phyloP scores from a whole-genome alignment of 2,113 vertebrate genomes.

The Amphiprion percula region DNA sequence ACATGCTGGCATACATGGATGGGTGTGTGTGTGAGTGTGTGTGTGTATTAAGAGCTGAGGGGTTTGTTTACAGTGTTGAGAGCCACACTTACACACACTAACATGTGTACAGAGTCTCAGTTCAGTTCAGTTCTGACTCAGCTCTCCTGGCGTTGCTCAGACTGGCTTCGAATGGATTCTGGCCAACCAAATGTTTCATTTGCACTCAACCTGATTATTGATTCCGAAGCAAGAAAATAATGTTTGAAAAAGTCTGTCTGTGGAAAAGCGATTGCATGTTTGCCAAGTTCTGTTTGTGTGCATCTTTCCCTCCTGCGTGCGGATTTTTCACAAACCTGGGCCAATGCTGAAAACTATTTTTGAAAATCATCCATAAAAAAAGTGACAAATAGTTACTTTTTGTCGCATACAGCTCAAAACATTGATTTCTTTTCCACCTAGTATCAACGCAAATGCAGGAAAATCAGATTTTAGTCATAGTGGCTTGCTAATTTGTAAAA shows the following conservation, averaged over 20 bases:
- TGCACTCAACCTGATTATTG: slow-evolving; percentile 68
- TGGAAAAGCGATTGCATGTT: slow-evolving; percentile 45
- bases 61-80: slow-evolving; percentile 81
- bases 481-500: slow-evolving; percentile 8
- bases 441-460: slow-evolving; percentile 8
- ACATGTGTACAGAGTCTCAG: slow-evolving; percentile 79
- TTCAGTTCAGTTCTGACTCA: slow-evolving; percentile 66
- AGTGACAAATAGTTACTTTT: slow-evolving; percentile 18
- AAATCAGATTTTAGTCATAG: slow-evolving; percentile 16
- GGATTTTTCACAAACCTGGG: slow-evolving; percentile 5
- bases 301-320: slow-evolving; percentile 10
- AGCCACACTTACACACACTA: slow-evolving; percentile 79
- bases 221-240: slow-evolving; percentile 60
- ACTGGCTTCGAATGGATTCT: slow-evolving; percentile 51
- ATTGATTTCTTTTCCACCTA: slow-evolving; percentile 7
- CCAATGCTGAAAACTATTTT: slow-evolving; percentile 31
- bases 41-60: slow-evolving; percentile 69
- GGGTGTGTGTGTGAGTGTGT: slow-evolving; percentile 45
- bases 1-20: slow-evolving; percentile 21
- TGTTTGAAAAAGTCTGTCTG: slow-evolving; percentile 28
- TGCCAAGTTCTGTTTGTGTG: slow-evolving; percentile 48
- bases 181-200: slow-evolving; percentile 66
- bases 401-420: slow-evolving; percentile 8
- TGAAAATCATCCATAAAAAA: slow-evolving; percentile 35
- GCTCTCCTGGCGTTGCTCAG: slow-evolving; percentile 65